phyloP scores from a whole-genome alignment of 1,140 invertebrate genomes.

The Platyura marginata region DNA sequence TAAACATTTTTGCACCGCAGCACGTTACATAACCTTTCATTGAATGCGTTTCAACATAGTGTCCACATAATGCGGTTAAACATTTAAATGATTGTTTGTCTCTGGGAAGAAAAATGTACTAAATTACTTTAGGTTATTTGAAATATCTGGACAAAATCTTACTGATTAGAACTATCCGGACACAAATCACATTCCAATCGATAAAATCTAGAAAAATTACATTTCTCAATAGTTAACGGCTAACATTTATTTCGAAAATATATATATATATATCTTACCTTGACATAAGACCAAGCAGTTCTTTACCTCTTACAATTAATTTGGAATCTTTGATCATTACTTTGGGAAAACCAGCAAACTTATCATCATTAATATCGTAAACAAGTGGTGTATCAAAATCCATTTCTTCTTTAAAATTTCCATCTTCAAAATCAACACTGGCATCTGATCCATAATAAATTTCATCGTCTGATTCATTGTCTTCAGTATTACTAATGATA shows the following conservation, averaged over 20 bases:
- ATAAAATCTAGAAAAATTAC: slow-evolving; percentile 4
- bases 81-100: not conserved
- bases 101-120: not conserved
- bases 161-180: not conserved
- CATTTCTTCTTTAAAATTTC: not conserved
- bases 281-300: not conserved
- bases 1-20: slow-evolving; percentile 1
- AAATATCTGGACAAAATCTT: not conserved
- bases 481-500: not conserved
- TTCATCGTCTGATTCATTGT: not conserved
- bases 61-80: not conserved
- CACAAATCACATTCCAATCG: slow-evolving; percentile 2
- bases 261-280: not conserved
- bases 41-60: not conserved
- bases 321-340: not conserved
- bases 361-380: not conserved
- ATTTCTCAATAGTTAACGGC: not conserved
- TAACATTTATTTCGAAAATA: not conserved
- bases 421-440: not conserved
- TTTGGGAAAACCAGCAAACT: not conserved
- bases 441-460: not conserved
- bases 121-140: not conserved
- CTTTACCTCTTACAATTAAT: not conserved
- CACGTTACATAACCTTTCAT: slow-evolving; percentile 3
- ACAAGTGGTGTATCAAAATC: too few relatives aligned